phyloP scores from a whole-genome alignment of 2,113 vertebrate genomes.

The Neomonachus schauinslandi region DNA sequence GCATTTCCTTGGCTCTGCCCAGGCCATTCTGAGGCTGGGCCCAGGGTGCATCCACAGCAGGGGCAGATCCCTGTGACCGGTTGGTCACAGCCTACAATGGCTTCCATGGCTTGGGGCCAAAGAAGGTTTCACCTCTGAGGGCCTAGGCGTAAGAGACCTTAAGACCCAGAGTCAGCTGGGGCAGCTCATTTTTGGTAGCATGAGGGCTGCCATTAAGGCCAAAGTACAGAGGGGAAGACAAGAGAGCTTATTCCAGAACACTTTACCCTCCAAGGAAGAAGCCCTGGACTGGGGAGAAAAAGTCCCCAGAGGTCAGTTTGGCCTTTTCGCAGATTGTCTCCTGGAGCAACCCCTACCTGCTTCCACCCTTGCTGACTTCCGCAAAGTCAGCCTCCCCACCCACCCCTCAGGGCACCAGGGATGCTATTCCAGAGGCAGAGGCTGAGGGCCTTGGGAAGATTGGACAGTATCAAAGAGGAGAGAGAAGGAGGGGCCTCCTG shows the following conservation, averaged over 20 bases:
- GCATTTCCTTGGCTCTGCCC: no score
- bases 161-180: neutral
- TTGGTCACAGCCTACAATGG: neutral
- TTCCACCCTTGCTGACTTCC: neutral
- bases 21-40: neutral
- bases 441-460: no score
- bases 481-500: no score
- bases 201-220: neutral
- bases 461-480: neutral
- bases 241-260: neutral
- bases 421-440: neutral
- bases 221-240: neutral
- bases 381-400: neutral
- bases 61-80: rapidly evolving
- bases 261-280: no score
- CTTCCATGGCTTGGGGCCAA: neutral
- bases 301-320: neutral
- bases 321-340: neutral
- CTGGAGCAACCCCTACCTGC: neutral
- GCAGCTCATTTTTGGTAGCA: neutral
- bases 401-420: neutral
- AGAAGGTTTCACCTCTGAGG: neutral
- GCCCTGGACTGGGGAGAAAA: neutral
- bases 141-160: neutral
- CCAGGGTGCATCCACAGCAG: rapidly evolving